Conservation (phyloP, 2,113 vertebrate species). For the Fukomys damarensis region DNA sequence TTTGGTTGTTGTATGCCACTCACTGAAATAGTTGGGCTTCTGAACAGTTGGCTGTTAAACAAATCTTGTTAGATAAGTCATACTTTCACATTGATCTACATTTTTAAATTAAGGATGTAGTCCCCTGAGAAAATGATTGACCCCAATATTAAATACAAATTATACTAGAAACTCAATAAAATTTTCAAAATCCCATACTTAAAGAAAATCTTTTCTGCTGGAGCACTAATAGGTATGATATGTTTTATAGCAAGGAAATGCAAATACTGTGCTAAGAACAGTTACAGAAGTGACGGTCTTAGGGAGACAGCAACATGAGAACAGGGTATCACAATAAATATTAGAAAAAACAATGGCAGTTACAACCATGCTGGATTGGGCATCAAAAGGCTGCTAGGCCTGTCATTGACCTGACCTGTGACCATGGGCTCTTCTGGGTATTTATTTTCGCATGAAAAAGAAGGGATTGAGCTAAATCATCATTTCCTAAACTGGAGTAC, state of each 20-base stretch:
- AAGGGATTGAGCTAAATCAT: background rate
- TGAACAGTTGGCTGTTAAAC: conserved; percentile 48
- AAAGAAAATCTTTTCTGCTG: conserved; percentile 50
- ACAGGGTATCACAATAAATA: background rate
- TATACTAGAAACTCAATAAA: conserved; percentile 59
- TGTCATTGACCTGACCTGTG: background rate
- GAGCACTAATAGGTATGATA: conserved; percentile 15
- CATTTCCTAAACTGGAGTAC: background rate
- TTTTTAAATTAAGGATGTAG: conserved; percentile 63
- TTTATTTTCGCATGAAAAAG: background rate
- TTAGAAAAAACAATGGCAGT: background rate
- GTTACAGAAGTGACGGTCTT: background rate
- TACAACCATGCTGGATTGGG: too few relatives aligned
- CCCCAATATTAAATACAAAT: conserved; percentile 60
- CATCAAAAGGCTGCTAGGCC: background rate
- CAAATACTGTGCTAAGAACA: background rate
- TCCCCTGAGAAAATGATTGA: conserved; percentile 59
- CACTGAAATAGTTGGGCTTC: conserved; percentile 49
- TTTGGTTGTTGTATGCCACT: conserved; percentile 37
- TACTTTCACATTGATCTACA: conserved; percentile 49
- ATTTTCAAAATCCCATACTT: conserved; percentile 66
- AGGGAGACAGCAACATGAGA: background rate
- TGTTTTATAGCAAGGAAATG: background rate
- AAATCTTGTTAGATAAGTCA: conserved; percentile 69
- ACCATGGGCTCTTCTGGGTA: background rate